These are phyloP conservation scores for Neoitamus cyanurus DNA, from an alignment of 2,888 invertebrate species.

Conservation along the genomic window DNA sequence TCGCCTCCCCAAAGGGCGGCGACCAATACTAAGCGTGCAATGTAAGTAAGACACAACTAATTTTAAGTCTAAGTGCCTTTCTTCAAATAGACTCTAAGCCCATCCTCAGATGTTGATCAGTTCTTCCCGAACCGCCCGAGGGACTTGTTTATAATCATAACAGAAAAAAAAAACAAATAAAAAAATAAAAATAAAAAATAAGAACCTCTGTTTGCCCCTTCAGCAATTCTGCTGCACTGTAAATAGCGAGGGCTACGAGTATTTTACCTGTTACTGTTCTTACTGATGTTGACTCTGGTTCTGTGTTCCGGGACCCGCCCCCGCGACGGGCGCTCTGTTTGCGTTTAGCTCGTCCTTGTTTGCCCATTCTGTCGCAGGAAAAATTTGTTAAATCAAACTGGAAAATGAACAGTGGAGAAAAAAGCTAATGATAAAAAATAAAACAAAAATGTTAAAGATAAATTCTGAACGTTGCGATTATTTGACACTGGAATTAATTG, in stretches of 20 bases:
- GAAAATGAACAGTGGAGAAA: not conserved
- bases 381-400: not conserved
- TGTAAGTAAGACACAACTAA: slow-evolving; percentile 29
- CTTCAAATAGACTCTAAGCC: slow-evolving; percentile 45
- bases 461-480: not conserved
- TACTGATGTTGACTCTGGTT: not conserved
- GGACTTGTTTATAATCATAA: slow-evolving; percentile 31
- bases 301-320: not conserved
- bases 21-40: not conserved
- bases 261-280: slow-evolving; percentile 31
- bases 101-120: slow-evolving; percentile 44
- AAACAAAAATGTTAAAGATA: not conserved
- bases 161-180: not conserved
- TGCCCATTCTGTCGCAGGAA: not conserved
- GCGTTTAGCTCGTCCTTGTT: not conserved
- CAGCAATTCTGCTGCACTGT: not conserved
- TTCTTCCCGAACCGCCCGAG: not conserved
- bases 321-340: not conserved
- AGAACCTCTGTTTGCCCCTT: not conserved
- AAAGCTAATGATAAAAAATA: not conserved
- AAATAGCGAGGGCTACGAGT: not conserved
- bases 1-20: not conserved
- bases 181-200: not conserved
- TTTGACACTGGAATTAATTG: not conserved
- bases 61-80: slow-evolving; percentile 52